These are phyloP conservation scores for Apis laboriosa DNA, from an alignment of 1,140 invertebrate species.

Conservation along the genomic window DNA sequence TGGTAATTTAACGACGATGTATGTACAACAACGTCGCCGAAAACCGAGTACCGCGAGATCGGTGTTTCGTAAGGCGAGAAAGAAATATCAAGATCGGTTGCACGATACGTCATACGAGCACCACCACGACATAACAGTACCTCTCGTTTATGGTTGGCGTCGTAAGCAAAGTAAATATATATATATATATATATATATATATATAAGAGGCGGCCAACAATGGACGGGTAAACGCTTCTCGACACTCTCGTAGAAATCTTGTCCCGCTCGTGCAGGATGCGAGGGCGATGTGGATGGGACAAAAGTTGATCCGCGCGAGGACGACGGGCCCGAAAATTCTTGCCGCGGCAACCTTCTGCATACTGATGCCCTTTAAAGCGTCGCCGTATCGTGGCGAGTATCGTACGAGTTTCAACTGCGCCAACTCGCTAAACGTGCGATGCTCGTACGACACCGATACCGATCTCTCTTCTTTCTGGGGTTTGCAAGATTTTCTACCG, in stretches of 20 bases:
- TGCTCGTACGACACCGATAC: background rate
- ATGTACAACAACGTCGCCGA: background rate
- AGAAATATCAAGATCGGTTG: constrained; percentile 57
- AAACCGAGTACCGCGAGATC: constrained; percentile 2
- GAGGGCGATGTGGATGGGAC: background rate
- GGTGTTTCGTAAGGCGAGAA: constrained; percentile 51
- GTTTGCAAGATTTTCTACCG: background rate
- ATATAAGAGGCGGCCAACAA: constrained; percentile 53
- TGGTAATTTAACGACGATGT: background rate
- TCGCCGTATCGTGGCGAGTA: background rate
- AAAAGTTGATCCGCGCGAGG: constrained; percentile 10
- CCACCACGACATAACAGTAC: constrained; percentile 57
- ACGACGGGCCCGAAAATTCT: constrained; percentile 48
- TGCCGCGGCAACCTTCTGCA: constrained; percentile 33
- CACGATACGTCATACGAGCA: constrained; percentile 56
- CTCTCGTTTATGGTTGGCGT: constrained; percentile 52
- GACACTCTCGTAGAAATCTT: constrained; percentile 17
- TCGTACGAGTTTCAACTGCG: constrained; percentile 14
- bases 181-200: too few relatives aligned
- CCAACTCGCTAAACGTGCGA: background rate
- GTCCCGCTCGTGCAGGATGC: background rate
- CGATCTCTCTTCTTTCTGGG: background rate
- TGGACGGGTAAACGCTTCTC: constrained; percentile 49
- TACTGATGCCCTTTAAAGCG: constrained; percentile 51
- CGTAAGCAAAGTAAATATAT: constrained; percentile 60